Evolutionary conservation across 2,797 vertebrate genomes (phyloP), one percentile per base, ranked within the genome.

Genomic region (Amblyopsis hoosieri): DNA sequence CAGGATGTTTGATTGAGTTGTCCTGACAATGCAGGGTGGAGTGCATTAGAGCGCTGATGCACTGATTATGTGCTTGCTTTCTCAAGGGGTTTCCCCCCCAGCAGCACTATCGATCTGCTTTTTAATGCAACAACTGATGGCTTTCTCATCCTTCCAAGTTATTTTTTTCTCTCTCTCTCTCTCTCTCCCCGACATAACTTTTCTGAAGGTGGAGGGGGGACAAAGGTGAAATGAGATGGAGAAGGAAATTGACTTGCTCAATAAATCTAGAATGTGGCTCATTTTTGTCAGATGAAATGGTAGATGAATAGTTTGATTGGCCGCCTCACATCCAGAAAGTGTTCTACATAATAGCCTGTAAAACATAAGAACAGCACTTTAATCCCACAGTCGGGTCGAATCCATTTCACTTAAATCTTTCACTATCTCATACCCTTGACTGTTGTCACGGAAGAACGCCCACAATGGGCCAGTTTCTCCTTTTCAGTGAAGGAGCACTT

Each of bases 1-100:
- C 60, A 73, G 71, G 74, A 62, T 78, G 70, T 88, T 88, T 86
- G 89, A 91, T 90, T 86, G 87, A 91, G 85, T 83, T 82, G 83
- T 86, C 72, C 76, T 83, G 84, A 90, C 85, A 80, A 84, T 84
- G 70, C 72, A 52, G 78, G 80, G 76, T 85, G 85, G 75, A 85
- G 76, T 88, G 87, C 83, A 84, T 89, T 88, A 88, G 80, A 72
- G 52, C 60, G 54, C 81, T 82, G 80, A 87, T 82, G 54, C 77
- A 68, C 86, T 88, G 82, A 92, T 90, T 87, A 88, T 88, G 83
- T 71, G 73, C 84, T 82, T 75, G 76, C 74, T 73, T 87, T 87
- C 85, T 85, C 69, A 70, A 86, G 83, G 84, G 31, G 55, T 59
- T 51, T 57, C 45, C 12, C 11, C 11, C 49, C 10, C n/a, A 60